These are phyloP conservation scores for Macrostomum cliftonense DNA, from an alignment of 2,888 invertebrate species.

Conservation along the genomic window DNA sequence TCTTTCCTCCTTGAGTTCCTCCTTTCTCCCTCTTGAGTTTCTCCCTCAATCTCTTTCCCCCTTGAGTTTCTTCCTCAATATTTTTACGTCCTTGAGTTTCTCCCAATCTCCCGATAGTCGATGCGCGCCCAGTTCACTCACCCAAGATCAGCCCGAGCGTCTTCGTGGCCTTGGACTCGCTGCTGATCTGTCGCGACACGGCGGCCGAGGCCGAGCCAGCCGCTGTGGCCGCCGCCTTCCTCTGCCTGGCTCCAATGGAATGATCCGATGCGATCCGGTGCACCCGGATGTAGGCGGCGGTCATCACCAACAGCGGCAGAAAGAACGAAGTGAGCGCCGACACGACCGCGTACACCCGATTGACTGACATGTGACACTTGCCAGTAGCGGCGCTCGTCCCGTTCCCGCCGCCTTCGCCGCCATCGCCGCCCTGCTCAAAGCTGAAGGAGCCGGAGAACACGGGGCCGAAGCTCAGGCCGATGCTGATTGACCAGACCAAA, in stretches of 20 bases:
- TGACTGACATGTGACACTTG: constrained; percentile 19
- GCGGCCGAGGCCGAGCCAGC: no score
- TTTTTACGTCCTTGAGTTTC: no score
- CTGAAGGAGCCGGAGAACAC: no score
- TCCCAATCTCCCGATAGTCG: no score
- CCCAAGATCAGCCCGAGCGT: constrained; percentile 88
- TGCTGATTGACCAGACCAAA: no score
- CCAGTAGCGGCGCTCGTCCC: constrained; percentile 34
- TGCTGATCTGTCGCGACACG: constrained; percentile 9
- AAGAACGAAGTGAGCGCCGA: constrained; percentile 28
- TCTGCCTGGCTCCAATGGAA: not conserved
- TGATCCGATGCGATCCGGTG: constrained; percentile 19
- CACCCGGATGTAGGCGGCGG: constrained; percentile 24
- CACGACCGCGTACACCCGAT: constrained; percentile 26
- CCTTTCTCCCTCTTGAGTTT: no score
- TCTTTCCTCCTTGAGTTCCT: no score
- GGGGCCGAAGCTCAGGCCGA: no score
- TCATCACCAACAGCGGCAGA: constrained; percentile 26
- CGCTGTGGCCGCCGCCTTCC: not conserved
- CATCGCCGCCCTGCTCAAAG: no score
- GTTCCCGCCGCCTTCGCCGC: constrained; percentile 10
- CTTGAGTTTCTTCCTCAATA: no score
- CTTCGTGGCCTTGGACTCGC: constrained; percentile 77
- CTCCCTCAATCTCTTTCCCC: no score
- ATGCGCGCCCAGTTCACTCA: constrained; percentile 47